These are phyloP conservation scores for Streptopelia turtur DNA, from an alignment of 2,797 vertebrate species.

Conservation along the genomic window DNA sequence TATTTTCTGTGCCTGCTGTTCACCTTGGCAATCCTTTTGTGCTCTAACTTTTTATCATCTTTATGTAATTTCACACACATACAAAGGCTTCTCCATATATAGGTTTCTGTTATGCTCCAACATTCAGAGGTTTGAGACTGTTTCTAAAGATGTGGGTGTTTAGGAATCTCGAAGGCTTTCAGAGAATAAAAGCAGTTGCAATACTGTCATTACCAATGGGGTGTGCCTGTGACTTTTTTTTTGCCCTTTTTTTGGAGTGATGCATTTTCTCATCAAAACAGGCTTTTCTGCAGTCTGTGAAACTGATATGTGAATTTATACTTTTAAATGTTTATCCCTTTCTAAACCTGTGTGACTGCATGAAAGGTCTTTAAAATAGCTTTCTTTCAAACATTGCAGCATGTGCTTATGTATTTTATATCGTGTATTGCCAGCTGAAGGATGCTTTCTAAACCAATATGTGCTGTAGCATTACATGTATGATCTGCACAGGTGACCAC, in stretches of 20 bases:
- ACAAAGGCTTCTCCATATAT: not conserved
- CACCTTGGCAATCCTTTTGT: not conserved
- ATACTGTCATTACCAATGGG: accelerated
- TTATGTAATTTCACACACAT: not conserved
- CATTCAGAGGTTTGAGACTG: not conserved
- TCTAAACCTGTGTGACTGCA: not conserved
- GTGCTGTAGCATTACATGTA: not conserved
- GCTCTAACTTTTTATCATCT: not conserved
- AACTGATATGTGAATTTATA: not conserved
- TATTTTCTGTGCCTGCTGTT: not conserved
- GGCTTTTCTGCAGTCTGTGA: not conserved
- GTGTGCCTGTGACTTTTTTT: not conserved
- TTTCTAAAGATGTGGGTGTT: not conserved
- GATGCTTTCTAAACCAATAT: not conserved
- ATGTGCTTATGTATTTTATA: not conserved
- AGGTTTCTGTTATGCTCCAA: not conserved
- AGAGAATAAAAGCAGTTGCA: not conserved
- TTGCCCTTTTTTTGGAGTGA: not conserved
- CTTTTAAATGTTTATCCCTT: not conserved
- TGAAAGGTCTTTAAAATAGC: not conserved
- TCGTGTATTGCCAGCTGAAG: not conserved
- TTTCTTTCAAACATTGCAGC: not conserved
- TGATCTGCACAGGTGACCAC: not conserved
- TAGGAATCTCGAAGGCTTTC: not conserved
- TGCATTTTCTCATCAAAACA: not conserved